These are phyloP conservation scores for Mirza zaza DNA, from an alignment of 2,113 vertebrate species.

Conservation along the genomic window DNA sequence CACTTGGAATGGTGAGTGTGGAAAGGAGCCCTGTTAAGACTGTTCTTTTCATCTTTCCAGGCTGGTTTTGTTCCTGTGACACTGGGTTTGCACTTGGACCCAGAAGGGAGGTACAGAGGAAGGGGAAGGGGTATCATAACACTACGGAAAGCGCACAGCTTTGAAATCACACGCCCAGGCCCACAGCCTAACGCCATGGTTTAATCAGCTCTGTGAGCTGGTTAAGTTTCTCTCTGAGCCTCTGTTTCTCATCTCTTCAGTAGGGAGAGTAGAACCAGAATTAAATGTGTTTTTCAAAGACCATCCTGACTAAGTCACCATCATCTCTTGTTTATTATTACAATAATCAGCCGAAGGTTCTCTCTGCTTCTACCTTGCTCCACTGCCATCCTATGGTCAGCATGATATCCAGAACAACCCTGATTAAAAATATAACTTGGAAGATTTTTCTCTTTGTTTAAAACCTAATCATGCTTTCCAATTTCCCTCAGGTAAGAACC, in stretches of 20 bases:
- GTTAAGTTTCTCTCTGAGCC: neutral
- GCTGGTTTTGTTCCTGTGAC: neutral
- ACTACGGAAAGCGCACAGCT: neutral
- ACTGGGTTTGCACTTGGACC: neutral
- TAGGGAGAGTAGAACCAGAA: neutral
- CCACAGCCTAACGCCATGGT: accelerated
- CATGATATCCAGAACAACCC: neutral
- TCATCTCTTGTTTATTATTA: neutral
- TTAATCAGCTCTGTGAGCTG: neutral
- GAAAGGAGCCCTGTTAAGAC: neutral
- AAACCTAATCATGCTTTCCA: neutral
- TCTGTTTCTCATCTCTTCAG: neutral
- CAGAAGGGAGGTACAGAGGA: neutral
- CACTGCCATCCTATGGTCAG: neutral
- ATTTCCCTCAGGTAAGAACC: neutral
- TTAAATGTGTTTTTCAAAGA: neutral
- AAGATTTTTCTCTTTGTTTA: neutral
- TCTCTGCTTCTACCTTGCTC: neutral
- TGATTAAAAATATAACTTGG: neutral
- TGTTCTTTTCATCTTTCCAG: neutral
- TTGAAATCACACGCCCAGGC: neutral
- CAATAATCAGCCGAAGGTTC: neutral
- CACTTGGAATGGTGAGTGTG: neutral
- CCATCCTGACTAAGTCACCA: neutral
- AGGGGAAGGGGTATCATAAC: neutral